A percentile compares a stretch with the other conserved stretches of the same genome.
Conservation (phyloP, 2,113 vertebrate species). For the Cyanoderma ruficeps region DNA sequence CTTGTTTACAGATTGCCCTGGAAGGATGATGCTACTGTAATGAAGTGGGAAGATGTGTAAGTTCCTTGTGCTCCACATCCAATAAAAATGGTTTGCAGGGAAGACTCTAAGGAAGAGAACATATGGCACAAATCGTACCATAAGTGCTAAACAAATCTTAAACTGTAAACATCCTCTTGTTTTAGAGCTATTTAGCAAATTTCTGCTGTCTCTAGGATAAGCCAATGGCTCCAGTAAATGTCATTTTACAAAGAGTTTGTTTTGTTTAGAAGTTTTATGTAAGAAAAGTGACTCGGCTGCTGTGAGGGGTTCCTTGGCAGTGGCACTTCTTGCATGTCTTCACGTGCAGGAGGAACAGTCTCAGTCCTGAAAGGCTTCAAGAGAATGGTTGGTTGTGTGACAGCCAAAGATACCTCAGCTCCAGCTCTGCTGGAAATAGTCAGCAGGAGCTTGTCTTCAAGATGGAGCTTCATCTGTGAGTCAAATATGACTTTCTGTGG, state of each 20-base stretch:
- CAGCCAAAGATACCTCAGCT: neutral
- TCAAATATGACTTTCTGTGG: neutral
- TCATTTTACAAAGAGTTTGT: constrained; percentile 41
- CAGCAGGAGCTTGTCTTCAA: neutral
- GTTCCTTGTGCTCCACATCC: neutral
- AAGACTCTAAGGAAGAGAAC: constrained; percentile 66
- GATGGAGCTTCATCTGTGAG: neutral
- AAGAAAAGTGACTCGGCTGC: neutral
- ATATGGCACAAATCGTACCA: constrained; percentile 63
- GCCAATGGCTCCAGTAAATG: constrained; percentile 1
- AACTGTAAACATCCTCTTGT: constrained; percentile 67
- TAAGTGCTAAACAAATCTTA: constrained; percentile 56
- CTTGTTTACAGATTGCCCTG: neutral
- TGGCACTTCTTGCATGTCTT: neutral
- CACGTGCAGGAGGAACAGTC: rapidly evolving
- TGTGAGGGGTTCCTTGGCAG: neutral
- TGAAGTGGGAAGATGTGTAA: neutral
- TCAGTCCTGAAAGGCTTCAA: neutral
- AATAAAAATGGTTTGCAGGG: constrained; percentile 3
- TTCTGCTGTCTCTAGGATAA: constrained; percentile 47
- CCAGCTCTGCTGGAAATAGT: neutral
- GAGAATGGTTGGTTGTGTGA: neutral
- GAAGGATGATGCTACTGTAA: constrained; percentile 15
- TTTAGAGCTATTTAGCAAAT: constrained; percentile 36
- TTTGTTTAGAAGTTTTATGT: constrained; percentile 34